Conservation (phyloP, 2,113 vertebrate genomes). For the Columba janthina region DNA sequence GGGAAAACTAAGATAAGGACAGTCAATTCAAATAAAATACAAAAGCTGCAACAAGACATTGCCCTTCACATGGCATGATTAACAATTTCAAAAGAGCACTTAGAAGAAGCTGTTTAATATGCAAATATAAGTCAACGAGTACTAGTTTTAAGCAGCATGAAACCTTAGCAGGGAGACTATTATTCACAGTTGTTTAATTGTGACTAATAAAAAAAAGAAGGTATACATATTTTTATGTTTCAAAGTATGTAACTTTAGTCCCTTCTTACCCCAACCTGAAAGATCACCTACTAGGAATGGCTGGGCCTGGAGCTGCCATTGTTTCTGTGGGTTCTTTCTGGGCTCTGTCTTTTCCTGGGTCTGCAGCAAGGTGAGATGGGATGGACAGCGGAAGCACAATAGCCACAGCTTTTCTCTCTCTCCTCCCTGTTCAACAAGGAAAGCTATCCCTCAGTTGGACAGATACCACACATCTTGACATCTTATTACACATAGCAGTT, state of each 20-base stretch:
- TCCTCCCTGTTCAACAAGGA: slow-evolving; percentile 78
- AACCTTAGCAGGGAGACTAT: background rate
- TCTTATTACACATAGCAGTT: slow-evolving; percentile 24
- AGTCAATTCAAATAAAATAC: background rate
- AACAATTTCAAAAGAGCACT: background rate
- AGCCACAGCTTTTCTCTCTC: slow-evolving; percentile 67
- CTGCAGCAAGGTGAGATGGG: slow-evolving; percentile 55
- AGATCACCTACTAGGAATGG: slow-evolving; percentile 73
- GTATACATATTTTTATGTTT: background rate
- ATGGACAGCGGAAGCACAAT: slow-evolving; percentile 63
- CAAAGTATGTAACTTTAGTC: background rate
- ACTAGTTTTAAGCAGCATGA: background rate
- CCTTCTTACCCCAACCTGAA: slow-evolving; percentile 64
- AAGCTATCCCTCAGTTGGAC: slow-evolving; percentile 73
- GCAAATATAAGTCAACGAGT: background rate
- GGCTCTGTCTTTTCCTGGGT: slow-evolving; percentile 49
- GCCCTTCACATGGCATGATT: background rate
- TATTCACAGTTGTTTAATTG: background rate
- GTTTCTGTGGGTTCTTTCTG: slow-evolving; percentile 59
- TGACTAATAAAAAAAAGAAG: background rate
- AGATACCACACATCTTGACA: slow-evolving; percentile 50
- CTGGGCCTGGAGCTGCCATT: slow-evolving; percentile 63
- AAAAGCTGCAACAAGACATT: background rate
- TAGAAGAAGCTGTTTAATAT: background rate
- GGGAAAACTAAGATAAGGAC: background rate